Conservation (phyloP, 2,113 vertebrate species). For the Chloroceryle aenea region DNA sequence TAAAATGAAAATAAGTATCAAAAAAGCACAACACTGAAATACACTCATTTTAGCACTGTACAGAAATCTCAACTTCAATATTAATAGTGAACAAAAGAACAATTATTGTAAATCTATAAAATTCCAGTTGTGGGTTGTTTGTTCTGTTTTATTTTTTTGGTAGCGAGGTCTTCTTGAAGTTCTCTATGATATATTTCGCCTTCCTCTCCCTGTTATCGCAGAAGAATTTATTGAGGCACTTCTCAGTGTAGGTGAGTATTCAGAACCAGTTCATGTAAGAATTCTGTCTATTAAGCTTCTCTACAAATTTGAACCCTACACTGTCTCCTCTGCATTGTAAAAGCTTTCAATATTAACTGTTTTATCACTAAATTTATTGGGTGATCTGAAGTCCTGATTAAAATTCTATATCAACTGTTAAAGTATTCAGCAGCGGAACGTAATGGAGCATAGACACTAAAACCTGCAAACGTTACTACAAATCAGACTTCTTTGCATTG, state of each 20-base stretch:
- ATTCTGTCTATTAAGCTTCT: neutral
- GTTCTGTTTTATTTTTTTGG: neutral
- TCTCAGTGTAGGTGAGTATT: slow-evolving; percentile 90
- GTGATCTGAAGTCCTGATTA: neutral
- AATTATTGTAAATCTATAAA: neutral
- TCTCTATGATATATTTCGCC: slow-evolving; percentile 96
- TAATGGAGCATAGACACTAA: neutral
- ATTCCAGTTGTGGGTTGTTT: neutral
- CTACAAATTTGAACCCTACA: neutral
- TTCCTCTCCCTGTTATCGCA: slow-evolving; percentile 91
- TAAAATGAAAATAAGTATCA: neutral
- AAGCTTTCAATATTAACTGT: neutral
- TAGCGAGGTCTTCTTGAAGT: slow-evolving; percentile 94
- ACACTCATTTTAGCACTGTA: accelerated
- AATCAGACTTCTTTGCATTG: neutral
- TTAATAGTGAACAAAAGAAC: neutral
- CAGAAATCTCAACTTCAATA: neutral
- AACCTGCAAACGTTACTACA: neutral
- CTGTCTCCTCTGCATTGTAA: neutral
- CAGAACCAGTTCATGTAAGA: neutral
- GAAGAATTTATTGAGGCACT: slow-evolving; percentile 95
- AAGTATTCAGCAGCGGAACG: no score
- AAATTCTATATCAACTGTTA: neutral
- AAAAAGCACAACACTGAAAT: neutral
- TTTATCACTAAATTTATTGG: neutral